Evolutionary conservation across 2,797 vertebrate species (phyloP), one percentile per base, ranked within the genome.

Genomic region (Myotis pilosus): DNA sequence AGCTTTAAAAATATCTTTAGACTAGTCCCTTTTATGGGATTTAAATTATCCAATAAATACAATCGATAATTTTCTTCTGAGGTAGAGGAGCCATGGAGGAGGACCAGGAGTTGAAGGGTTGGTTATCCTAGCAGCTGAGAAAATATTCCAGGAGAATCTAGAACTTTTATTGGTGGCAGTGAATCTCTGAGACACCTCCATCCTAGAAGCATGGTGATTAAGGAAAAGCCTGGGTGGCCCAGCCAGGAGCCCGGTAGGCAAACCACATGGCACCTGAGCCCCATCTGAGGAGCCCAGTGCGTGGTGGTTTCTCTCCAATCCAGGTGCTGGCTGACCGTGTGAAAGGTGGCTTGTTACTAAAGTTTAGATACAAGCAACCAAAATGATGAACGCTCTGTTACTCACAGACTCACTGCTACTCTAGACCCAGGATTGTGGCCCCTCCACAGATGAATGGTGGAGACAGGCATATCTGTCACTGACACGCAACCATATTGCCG

Each of bases 191-290:
- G 71, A 30, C 33, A 17, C 2, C 7, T 17, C 6, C 22, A 41
- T 3, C 53, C 33, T 28, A 1, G 2, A 11, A 36, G 53, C 3
- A 6, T 2, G 8, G 6, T 25, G 60, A 30, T 49, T 11, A 15
- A 53, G 53, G 81, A 20, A n/a, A 64, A 57, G 19, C 28, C 51
- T 12, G 33, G n/a, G 13, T 0, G 28, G 8, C 49, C 12, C n/a
- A 10, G 13, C 30, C 28, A 5, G 28, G n/a, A 72, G 44, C 72
- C 33, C 4, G 8, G 41, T 6, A 20, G 28, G 62, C 41, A 28
- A 28, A 33, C 49, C 5, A 5, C 15, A 3, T 4, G 22, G 55
- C 55, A 0, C 13, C 1, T 0, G 9, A 19, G 8, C 38, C 3
- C 0, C 19, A 4, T 10, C 53, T 6, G 11, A 17, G 44, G 25